Evolutionary conservation across 2,113 vertebrate species (phyloP).

Genomic region (Oreochromis spilurus): DNA sequence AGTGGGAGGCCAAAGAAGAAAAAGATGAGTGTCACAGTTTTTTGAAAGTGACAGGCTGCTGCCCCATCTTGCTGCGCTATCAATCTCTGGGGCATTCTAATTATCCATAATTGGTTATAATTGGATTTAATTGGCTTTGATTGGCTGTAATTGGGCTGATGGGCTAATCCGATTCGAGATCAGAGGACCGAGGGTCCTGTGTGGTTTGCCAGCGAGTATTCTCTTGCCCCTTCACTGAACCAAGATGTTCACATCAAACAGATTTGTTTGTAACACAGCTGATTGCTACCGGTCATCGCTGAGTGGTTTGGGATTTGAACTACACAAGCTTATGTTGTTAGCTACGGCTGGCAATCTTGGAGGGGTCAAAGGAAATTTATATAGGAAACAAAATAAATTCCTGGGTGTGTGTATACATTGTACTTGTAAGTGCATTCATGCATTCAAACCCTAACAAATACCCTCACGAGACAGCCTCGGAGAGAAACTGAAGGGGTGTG

Average conservation of each 20-base stretch:
- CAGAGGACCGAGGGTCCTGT: slow-evolving; percentile 57
- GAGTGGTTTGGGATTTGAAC: slow-evolving; percentile 12
- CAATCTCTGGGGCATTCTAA: slow-evolving; percentile 66
- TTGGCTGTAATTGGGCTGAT: slow-evolving; percentile 65
- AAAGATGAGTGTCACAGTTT: slow-evolving; percentile 32
- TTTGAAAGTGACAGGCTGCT: slow-evolving; percentile 51
- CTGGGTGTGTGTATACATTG: not conserved
- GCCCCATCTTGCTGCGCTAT: slow-evolving; percentile 56
- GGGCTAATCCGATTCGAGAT: slow-evolving; percentile 68
- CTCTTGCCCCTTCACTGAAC: slow-evolving; percentile 50
- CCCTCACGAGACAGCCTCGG: not conserved
- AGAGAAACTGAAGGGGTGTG: slow-evolving; percentile 45
- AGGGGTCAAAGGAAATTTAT: not conserved
- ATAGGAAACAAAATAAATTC: not conserved
- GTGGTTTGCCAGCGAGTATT: slow-evolving; percentile 56
- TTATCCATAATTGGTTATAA: slow-evolving; percentile 66
- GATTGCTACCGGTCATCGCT: slow-evolving; percentile 45
- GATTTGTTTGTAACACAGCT: slow-evolving; percentile 37
- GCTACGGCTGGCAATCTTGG: not conserved
- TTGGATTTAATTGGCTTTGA: slow-evolving; percentile 66
- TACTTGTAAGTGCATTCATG: slow-evolving; percentile 11
- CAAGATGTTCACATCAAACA: slow-evolving; percentile 57
- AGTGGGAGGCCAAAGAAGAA: not conserved
- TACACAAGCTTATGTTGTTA: not conserved
- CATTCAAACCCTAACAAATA: slow-evolving; percentile 10